These are phyloP conservation scores for Aquatica leii DNA, from an alignment of 2,888 invertebrate species.

Conservation along the genomic window DNA sequence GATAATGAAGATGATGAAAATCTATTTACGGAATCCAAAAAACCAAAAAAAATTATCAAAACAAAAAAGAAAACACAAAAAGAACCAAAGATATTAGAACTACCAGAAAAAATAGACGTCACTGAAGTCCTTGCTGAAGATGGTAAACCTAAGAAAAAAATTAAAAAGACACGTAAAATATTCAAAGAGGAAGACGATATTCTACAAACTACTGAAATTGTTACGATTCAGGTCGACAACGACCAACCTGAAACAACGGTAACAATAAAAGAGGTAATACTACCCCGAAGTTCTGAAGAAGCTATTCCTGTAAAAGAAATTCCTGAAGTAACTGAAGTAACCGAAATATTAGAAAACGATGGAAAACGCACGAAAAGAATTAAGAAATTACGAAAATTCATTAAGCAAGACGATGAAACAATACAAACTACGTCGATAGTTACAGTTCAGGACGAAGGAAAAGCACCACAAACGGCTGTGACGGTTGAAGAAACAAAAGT, in stretches of 20 bases:
- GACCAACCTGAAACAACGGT: conserved; percentile 55
- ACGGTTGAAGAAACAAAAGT: conserved; percentile 48
- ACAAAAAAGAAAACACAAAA: conserved; percentile 33
- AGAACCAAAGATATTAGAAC: conserved; percentile 45
- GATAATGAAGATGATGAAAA: conserved; percentile 44
- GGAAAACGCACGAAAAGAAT: conserved; percentile 44
- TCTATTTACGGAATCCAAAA: not conserved
- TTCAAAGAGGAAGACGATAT: conserved; percentile 59
- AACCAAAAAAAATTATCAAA: not conserved
- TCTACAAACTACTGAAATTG: conserved; percentile 61
- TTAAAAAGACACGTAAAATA: conserved; percentile 52
- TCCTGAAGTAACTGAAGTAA: conserved; percentile 41
- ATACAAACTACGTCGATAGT: conserved; percentile 35
- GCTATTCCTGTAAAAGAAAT: conserved; percentile 45
- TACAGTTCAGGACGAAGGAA: conserved; percentile 46
- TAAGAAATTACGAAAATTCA: conserved; percentile 29
- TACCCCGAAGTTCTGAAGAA: conserved; percentile 26
- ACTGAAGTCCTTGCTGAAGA: conserved; percentile 22
- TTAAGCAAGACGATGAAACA: conserved; percentile 21
- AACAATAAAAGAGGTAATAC: conserved; percentile 5
- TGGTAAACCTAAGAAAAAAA: conserved; percentile 31
- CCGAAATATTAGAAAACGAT: conserved; percentile 43
- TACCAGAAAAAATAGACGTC: conserved; percentile 40
- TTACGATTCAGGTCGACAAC: conserved; percentile 58
- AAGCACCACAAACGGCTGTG: conserved; percentile 41